phyloP scores from a whole-genome alignment of 2,797 vertebrate species.

The Adrianichthys oophorus region DNA sequence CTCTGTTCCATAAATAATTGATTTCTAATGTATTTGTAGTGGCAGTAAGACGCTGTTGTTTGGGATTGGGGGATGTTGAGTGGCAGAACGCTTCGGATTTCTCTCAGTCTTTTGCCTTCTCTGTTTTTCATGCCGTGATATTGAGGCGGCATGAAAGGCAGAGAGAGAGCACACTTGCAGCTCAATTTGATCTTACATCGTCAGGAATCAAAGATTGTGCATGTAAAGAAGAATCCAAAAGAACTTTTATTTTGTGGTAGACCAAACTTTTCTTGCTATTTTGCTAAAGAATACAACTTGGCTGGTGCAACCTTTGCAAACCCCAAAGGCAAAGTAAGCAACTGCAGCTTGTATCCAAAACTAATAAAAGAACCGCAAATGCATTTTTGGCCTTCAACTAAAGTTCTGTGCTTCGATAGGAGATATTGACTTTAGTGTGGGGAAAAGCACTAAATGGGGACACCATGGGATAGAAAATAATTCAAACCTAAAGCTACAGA shows the following conservation, averaged over 20 bases:
- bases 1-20: constrained; percentile 84
- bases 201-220: constrained; percentile 81
- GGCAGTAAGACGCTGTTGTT: constrained; percentile 78
- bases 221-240: constrained; percentile 75
- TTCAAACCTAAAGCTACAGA: neutral
- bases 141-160: constrained; percentile 78
- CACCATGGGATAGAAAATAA: neutral
- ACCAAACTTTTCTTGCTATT: constrained; percentile 76
- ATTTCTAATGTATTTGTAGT: constrained; percentile 84
- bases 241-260: constrained; percentile 73
- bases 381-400: constrained; percentile 62
- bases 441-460: constrained; percentile 41
- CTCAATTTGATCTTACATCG: constrained; percentile 83
- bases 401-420: constrained; percentile 59
- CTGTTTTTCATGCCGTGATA: constrained; percentile 76
- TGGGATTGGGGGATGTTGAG: constrained; percentile 79
- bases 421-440: constrained; percentile 49
- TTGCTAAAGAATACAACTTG: constrained; percentile 68
- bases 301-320: constrained; percentile 74
- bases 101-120: constrained; percentile 75
- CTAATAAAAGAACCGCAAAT: constrained; percentile 72
- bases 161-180: constrained; percentile 73
- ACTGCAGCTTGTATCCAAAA: constrained; percentile 66
- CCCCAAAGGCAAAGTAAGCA: constrained; percentile 64
- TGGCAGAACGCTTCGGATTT: constrained; percentile 78